Percentiles rank a stretch among this genome's conserved stretches.
Conservation (phyloP, 2,113 vertebrate species). For the Atherinomorus stipes region DNA sequence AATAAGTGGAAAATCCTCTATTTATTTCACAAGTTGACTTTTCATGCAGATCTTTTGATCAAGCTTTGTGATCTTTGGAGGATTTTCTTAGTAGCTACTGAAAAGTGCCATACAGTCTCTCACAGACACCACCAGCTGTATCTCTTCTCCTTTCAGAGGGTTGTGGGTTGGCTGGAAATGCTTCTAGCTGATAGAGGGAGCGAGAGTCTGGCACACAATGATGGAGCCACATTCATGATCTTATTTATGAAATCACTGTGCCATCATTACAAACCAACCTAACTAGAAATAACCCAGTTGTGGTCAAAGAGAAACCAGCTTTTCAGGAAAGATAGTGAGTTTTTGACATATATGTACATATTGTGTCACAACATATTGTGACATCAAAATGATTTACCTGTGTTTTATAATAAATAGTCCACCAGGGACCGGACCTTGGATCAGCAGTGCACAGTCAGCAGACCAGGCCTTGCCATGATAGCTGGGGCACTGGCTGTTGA, state of each 20-base stretch:
- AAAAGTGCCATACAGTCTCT: neutral
- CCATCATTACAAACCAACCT: neutral
- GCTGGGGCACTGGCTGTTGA: slow-evolving; percentile 97
- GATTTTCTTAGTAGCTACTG: neutral
- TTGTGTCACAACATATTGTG: neutral
- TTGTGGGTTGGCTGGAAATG: neutral
- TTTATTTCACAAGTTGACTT: neutral
- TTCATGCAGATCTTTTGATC: neutral
- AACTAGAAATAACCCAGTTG: neutral
- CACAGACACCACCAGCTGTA: slow-evolving; percentile 1
- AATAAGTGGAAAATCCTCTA: neutral
- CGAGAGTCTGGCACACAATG: neutral
- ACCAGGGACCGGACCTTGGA: slow-evolving; percentile 96
- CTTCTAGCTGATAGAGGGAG: neutral
- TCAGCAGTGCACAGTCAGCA: slow-evolving; percentile 97
- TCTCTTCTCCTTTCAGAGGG: neutral
- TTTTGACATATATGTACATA: no score
- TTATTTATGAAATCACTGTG: neutral
- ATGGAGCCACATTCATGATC: neutral
- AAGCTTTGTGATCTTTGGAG: neutral
- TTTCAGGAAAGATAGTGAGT: neutral
- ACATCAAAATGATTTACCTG: no score
- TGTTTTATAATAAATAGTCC: slow-evolving; percentile 81
- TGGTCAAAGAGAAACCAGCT: neutral
- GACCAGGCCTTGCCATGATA: slow-evolving; percentile 95